Evolutionary conservation across 2,797 vertebrate species (phyloP).

Genomic region (Fringilla coelebs): DNA sequence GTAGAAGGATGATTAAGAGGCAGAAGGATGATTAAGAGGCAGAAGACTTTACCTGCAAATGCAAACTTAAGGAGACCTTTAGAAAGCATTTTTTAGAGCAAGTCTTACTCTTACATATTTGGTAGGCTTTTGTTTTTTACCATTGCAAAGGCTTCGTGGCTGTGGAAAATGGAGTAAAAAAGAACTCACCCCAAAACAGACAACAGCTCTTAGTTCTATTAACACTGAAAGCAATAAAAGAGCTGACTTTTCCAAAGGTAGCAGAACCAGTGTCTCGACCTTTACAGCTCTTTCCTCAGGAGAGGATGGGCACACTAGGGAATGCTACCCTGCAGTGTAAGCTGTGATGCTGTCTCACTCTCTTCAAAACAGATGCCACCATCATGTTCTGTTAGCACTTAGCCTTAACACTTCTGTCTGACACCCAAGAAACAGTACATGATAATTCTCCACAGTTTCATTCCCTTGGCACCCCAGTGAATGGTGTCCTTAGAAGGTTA

Average conservation of each 20-base stretch:
- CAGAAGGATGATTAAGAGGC: not conserved
- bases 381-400: not conserved
- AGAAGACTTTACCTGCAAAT: not conserved
- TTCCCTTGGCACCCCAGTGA: not conserved
- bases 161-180: not conserved
- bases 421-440: not conserved
- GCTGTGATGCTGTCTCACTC: not conserved
- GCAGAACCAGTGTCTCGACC: not conserved
- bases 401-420: not conserved
- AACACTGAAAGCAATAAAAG: not conserved
- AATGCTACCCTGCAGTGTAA: not conserved
- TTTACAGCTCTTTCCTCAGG: not conserved
- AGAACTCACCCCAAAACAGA: not conserved
- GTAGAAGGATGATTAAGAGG: not conserved
- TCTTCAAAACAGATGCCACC: not conserved
- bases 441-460: not conserved
- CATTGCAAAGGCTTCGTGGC: not conserved
- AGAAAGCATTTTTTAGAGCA: not conserved
- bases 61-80: not conserved
- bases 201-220: not conserved
- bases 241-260: not conserved
- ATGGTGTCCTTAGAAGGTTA: not conserved
- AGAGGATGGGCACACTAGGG: not conserved
- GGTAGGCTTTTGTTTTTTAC: not conserved
- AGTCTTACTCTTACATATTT: not conserved